Conservation (phyloP, 2,797 vertebrate genomes). For the Microctenopoma stevenorrisi region DNA sequence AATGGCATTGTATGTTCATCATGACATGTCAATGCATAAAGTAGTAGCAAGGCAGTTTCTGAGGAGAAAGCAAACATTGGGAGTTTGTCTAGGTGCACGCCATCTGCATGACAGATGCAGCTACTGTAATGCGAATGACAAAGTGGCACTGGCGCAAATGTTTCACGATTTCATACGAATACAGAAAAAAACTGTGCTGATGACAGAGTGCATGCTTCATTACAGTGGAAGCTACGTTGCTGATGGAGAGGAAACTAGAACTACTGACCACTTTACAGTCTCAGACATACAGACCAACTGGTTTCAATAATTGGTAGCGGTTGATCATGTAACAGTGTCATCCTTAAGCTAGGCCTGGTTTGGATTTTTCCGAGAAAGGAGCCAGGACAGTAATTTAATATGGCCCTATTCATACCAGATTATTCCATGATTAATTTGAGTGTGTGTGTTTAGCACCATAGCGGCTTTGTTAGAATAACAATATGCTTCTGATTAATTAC, state of each 20-base stretch:
- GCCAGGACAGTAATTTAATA: constrained; percentile 22
- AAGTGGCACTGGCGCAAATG: constrained; percentile 37
- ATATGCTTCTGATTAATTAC: constrained; percentile 34
- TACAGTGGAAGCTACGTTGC: constrained; percentile 20
- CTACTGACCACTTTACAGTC: constrained; percentile 18
- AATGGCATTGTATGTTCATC: constrained; percentile 35
- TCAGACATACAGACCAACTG: constrained; percentile 30
- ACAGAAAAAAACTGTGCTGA: constrained; percentile 25
- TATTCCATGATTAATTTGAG: constrained; percentile 16
- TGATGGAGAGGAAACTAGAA: constrained; percentile 45
- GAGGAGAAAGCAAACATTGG: constrained; percentile 41
- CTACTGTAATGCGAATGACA: constrained; percentile 35
- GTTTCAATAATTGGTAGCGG: constrained; percentile 24
- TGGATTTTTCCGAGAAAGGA: constrained; percentile 10
- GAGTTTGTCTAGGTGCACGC: constrained; percentile 21
- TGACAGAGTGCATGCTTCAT: constrained; percentile 33
- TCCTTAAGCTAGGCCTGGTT: constrained; percentile 8
- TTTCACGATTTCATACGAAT: constrained; percentile 36
- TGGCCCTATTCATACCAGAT: constrained; percentile 10
- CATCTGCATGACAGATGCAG: constrained; percentile 16
- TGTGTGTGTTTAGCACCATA: constrained; percentile 19
- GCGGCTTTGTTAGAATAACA: constrained; percentile 23
- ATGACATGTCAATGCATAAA: constrained; percentile 49
- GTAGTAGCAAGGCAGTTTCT: constrained; percentile 64
- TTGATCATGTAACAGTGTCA: constrained; percentile 7